Conservation (phyloP, 2,113 vertebrate species). For the Phodopus roborovskii region DNA sequence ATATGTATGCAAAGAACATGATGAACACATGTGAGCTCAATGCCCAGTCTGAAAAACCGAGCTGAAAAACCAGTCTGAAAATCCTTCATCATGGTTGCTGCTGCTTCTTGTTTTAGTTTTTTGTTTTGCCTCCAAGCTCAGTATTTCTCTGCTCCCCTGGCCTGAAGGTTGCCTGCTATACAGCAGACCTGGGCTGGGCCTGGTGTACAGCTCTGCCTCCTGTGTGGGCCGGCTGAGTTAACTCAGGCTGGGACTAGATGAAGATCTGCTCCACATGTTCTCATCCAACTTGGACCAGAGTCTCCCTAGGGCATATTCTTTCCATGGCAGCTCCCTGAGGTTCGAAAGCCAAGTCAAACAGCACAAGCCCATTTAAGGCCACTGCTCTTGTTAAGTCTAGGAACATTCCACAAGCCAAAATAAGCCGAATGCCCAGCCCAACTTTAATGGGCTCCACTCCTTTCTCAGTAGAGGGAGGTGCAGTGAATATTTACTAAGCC, state of each 20-base stretch:
- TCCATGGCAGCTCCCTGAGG: not conserved
- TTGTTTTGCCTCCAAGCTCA: not conserved
- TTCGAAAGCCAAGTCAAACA: not conserved
- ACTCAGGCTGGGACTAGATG: not conserved
- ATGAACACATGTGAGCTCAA: not conserved
- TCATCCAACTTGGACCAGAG: not conserved
- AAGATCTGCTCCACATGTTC: not conserved
- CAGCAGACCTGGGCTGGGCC: not conserved
- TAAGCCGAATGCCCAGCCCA: not conserved
- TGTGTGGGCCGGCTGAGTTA: not conserved
- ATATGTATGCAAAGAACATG: not conserved
- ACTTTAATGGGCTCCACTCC: not conserved
- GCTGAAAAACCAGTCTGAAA: slow-evolving; percentile 17
- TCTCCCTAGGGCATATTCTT: not conserved
- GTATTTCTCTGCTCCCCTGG: not conserved
- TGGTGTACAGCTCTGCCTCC: not conserved
- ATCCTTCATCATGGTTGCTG: not conserved
- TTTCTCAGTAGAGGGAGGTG: not conserved
- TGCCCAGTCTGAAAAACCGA: not conserved
- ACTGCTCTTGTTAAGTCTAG: not conserved
- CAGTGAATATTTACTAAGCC: not conserved
- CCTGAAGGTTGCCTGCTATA: not conserved
- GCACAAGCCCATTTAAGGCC: not conserved
- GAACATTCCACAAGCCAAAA: not conserved
- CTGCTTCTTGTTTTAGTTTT: not conserved